Base-by-base conservation (phyloP, 2,113 vertebrate species). In the Tympanuchus pallidicinctus region DNA sequence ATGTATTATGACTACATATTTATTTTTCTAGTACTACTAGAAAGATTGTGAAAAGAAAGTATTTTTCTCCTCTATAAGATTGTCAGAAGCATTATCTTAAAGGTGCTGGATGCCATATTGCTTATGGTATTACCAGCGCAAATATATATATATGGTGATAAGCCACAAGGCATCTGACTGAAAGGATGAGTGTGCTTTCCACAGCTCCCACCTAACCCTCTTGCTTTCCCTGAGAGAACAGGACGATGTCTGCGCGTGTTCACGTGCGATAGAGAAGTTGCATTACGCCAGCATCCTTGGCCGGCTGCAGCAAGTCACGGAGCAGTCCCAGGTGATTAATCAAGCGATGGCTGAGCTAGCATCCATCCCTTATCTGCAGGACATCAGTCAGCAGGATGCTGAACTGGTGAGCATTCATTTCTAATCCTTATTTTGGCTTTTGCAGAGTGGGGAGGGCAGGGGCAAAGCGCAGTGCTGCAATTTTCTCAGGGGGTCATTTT, bases 291-390 rank as follows among this genome's bases (percentile, higher is more conserved):
- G 95, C 91, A 91, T 97, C 84, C 97, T 98, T 42, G 92, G 96
- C 78, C 77, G 6, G 72, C 90, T 98, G 94, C 96, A 96, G 72
- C 95, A 95, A 72, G 90, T 92, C 20, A 91, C 97, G 70, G 98
- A 98, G 75, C 94, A 97, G 79, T 76, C 96, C 81, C 97, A 97
- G 69, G 95, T 92, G 93, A 97, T 98, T 93, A 97, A 98, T 94
- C 97, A 98, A 95, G 97, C 75, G 0, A 96, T 98, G 97, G 98
- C 98, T 38, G 98, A 98, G 92, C 96, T 98, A 77, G 97, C 94
- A 7, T 97, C 97, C 50, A n/a, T 97, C 43, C 98, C 98, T 85
- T 98, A 98, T 92, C 98, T 96, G 17, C 98, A 97, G 92, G 97
- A 98, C 88, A 83, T 97, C 96, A 97, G 90, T 90, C 89, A 96